Evolutionary conservation across 2,888 invertebrate species (phyloP).

Genomic region (Drosophila emarginata): DNA sequence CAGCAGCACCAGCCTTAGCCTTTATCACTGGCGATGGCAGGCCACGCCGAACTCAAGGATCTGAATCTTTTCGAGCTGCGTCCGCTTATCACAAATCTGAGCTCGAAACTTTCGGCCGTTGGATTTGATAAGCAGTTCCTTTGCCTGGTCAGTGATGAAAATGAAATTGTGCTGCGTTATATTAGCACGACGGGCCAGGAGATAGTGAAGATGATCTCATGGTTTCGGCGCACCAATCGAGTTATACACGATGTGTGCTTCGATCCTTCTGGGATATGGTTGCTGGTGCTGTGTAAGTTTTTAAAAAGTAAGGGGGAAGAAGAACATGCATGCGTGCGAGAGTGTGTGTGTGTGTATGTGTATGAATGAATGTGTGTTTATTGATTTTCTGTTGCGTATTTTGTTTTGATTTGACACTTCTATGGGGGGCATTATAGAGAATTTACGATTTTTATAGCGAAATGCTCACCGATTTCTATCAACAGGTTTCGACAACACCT

Average conservation of each 20-base stretch:
- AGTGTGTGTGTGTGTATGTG: conserved; percentile 1
- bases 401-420: conserved; percentile 65
- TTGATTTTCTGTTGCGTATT: conserved; percentile 67
- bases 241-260: conserved; percentile 89
- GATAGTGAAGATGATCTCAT: conserved; percentile 81
- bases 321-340: conserved; percentile 56
- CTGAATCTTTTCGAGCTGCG: conserved; percentile 80
- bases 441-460: conserved; percentile 12
- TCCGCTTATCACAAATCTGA: conserved; percentile 81
- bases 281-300: conserved; percentile 82
- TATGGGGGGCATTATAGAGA: conserved; percentile 2
- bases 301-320: conserved; percentile 34
- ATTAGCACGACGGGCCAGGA: conserved; percentile 77
- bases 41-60: conserved; percentile 71
- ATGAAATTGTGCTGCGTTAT: conserved; percentile 81
- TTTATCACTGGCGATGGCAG: conserved; percentile 55
- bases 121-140: conserved; percentile 80
- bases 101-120: conserved; percentile 81
- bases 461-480: conserved; percentile 45
- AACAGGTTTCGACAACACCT: conserved; percentile 82
- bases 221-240: conserved; percentile 80
- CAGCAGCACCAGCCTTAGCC: conserved; percentile 16
- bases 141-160: conserved; percentile 81
- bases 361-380: conserved; percentile 47
- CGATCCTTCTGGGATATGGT: conserved; percentile 88